Evolutionary conservation across 2,888 invertebrate species (phyloP), one percentile per base, ranked within the genome.

Genomic region (Heliothis peltigera): DNA sequence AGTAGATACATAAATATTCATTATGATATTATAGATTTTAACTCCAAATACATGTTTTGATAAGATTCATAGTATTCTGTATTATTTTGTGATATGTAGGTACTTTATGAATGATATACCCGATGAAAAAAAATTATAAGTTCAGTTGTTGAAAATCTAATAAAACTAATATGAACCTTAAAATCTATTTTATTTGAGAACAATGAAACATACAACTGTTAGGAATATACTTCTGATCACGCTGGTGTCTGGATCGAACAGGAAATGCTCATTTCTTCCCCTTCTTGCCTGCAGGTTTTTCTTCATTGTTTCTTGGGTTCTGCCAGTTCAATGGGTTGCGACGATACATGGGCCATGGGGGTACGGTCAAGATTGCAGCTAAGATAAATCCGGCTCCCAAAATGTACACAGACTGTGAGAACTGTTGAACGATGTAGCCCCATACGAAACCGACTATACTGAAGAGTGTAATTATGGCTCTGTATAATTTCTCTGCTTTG

Each of bases 331-430:
- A 93, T 2, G 98, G 97, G 86, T 98, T 98, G 72, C 96, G 96
- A 71, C 98, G 96, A 86, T 98, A 99, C 96, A 99, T 97, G 0
- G 99, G 98, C 99, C 99, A 99, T n/a, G 99, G 98, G 25, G 99
- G 99, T 82, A 99, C 97, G 0, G 98, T 98, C 48, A 98, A 90
- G 85, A 99, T 92, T 44, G 98, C 97, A 48, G 99, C 98, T 71
- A 99, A 92, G 1, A 97, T 95, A 86, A 99, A 98, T 71, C 99
- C 99, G 82, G 98, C 98, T 35, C 98, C 98, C 53, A 99, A 95
- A 85, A 99, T 98, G 84, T 98, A 98, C 32, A 99, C 98, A 1
- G 99, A 98, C 89, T 98, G 98, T 0, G 99, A 99, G 89, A 99
- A 99, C 89, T 99, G 98, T 89, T 99, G 99, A 76, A 98, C 98